These are phyloP conservation scores for Phrynocephalus vlangalii DNA, from an alignment of 2,797 vertebrate species.

Conservation along the genomic window DNA sequence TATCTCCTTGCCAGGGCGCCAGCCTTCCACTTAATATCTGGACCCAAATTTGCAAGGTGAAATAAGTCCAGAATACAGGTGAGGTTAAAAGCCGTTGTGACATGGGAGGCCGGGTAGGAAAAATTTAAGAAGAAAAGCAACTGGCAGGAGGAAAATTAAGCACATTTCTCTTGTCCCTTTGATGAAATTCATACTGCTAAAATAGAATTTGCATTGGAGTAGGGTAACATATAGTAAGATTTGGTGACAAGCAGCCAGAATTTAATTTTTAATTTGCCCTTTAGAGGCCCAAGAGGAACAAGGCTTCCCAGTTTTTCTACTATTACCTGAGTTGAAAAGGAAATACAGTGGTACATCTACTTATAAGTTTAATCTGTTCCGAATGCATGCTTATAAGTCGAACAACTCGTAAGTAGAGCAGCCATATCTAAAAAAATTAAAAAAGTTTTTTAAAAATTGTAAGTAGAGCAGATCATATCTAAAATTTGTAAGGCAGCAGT, in stretches of 20 bases:
- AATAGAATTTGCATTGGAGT: neutral
- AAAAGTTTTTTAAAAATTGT: too few species aligned
- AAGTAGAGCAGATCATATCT: too few species aligned
- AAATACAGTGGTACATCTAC: too few species aligned
- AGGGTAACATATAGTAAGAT: neutral
- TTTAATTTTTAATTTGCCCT: neutral
- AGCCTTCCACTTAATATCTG: neutral
- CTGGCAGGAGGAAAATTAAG: neutral
- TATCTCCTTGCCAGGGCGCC: too few species aligned
- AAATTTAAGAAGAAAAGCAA: neutral
- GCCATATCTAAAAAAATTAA: too few species aligned
- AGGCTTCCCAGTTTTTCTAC: neutral
- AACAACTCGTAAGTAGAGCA: too few species aligned
- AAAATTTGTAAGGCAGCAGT: too few species aligned
- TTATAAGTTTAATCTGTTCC: too few species aligned
- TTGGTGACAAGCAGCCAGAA: neutral
- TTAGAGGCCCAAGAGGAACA: neutral
- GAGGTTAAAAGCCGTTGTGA: neutral
- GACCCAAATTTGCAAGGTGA: neutral
- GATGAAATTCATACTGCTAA: neutral
- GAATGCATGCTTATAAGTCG: too few species aligned
- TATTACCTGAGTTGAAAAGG: neutral
- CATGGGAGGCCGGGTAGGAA: neutral
- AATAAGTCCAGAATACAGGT: neutral
- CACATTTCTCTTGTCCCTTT: neutral